Conservation (phyloP, 2,888 invertebrate genomes). For the Euzetes globulus region DNA sequence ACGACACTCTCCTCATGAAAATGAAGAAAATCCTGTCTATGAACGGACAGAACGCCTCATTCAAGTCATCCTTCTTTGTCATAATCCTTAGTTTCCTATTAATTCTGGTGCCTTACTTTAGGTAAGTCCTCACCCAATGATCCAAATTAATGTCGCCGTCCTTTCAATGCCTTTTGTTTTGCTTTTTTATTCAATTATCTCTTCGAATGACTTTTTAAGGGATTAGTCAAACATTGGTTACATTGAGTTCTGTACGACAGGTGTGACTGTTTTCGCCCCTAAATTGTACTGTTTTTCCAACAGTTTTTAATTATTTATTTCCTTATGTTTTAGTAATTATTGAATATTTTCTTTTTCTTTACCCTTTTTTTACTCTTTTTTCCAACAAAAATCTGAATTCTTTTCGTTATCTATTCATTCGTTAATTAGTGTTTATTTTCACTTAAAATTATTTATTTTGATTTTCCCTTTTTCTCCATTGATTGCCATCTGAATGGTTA, state of each 20-base stretch:
- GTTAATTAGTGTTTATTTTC: no score
- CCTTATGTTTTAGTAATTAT: background rate
- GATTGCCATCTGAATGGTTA: background rate
- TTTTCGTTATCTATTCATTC: background rate
- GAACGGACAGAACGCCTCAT: conserved; percentile 27
- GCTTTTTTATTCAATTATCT: background rate
- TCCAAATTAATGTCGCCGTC: background rate
- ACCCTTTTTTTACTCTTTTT: background rate
- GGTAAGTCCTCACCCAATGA: conserved; percentile 16
- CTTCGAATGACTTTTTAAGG: background rate
- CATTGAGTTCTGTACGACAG: background rate
- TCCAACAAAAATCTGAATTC: background rate
- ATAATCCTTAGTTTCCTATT: conserved; percentile 33
- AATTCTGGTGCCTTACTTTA: conserved; percentile 34
- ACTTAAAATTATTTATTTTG: background rate
- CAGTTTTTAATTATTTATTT: background rate
- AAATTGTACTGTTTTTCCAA: background rate
- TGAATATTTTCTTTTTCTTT: background rate
- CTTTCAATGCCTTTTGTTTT: background rate
- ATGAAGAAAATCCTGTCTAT: conserved; percentile 29
- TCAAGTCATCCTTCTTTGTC: conserved; percentile 35
- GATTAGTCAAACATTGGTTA: background rate
- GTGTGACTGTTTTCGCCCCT: conserved; percentile 4
- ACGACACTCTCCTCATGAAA: conserved; percentile 32
- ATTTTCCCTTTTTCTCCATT: background rate